Percentiles rank a stretch among this genome's conserved stretches.
Conservation (phyloP, 2,888 invertebrate species). For the Pyrrhopygopsis socrates region DNA sequence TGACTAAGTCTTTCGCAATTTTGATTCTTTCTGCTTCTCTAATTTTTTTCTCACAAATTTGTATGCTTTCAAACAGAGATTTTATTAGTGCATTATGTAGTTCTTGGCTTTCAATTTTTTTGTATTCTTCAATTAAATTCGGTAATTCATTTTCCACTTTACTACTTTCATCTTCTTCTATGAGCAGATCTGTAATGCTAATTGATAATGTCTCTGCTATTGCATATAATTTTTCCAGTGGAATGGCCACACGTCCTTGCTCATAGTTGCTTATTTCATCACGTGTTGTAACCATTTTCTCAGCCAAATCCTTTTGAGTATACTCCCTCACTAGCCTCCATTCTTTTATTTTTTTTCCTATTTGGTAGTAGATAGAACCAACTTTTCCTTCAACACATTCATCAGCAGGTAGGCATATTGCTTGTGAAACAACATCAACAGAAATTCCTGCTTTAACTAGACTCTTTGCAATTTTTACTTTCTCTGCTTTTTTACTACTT, state of each 20-base stretch:
- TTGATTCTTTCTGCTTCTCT: not conserved
- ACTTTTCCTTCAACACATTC: not conserved
- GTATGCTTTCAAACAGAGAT: constrained; percentile 3
- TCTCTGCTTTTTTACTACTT: constrained; percentile 14
- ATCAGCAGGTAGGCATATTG: not conserved
- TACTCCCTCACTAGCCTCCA: not conserved
- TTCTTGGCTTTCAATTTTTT: constrained; percentile 3
- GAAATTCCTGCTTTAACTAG: constrained; percentile 1
- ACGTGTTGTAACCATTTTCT: not conserved
- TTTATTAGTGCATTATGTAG: not conserved
- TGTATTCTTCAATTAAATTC: not conserved
- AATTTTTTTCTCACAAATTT: not conserved
- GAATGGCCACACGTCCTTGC: not conserved
- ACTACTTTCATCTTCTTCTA: not conserved
- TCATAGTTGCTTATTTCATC: constrained; percentile 3
- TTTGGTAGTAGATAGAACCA: not conserved
- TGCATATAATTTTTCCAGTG: not conserved
- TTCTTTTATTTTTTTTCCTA: not conserved
- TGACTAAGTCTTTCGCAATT: constrained; percentile 11
- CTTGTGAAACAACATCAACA: not conserved
- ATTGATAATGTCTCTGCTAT: not conserved
- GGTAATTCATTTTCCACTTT: constrained; percentile 3
- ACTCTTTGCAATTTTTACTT: too few relatives aligned
- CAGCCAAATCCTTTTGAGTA: not conserved
- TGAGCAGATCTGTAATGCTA: not conserved